phyloP scores from a whole-genome alignment of 1,140 invertebrate genomes.

The Cherax destructor region DNA sequence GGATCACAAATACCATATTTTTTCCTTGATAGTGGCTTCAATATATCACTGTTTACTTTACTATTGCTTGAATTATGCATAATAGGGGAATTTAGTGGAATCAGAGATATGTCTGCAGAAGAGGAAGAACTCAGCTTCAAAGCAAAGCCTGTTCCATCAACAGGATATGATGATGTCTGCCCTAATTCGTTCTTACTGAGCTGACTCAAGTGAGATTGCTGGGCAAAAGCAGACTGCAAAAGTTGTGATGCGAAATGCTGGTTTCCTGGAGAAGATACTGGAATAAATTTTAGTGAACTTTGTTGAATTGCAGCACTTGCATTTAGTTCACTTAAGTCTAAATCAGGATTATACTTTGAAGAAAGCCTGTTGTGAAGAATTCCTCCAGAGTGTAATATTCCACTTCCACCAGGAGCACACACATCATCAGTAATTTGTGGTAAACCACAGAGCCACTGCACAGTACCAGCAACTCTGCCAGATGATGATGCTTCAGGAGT shows the following conservation, averaged over 20 bases:
- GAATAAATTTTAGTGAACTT: not conserved
- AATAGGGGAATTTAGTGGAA: not conserved
- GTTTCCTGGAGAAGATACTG: not conserved
- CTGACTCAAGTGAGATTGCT: not conserved
- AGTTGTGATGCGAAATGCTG: not conserved
- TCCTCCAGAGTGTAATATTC: not conserved
- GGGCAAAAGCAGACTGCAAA: not conserved
- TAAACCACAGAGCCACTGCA: not conserved
- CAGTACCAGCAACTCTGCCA: not conserved
- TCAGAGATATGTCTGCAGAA: conserved; percentile 29
- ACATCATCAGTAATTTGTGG: not conserved
- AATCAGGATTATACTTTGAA: not conserved
- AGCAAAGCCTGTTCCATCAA: not conserved
- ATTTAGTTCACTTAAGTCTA: not conserved
- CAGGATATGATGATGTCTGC: not conserved
- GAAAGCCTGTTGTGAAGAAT: not conserved
- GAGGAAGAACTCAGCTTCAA: not conserved
- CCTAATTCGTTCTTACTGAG: not conserved
- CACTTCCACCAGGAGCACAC: conserved; percentile 1
- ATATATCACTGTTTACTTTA: conserved; percentile 29
- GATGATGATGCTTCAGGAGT: not conserved
- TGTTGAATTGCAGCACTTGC: not conserved
- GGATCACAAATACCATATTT: conserved; percentile 18
- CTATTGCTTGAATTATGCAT: not conserved
- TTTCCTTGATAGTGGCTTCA: conserved; percentile 42